A percentile compares a stretch with the other conserved stretches of the same genome.
These are phyloP conservation scores for Erethizon dorsatum DNA, from an alignment of 2,797 vertebrate genomes.

Conservation along the genomic window DNA sequence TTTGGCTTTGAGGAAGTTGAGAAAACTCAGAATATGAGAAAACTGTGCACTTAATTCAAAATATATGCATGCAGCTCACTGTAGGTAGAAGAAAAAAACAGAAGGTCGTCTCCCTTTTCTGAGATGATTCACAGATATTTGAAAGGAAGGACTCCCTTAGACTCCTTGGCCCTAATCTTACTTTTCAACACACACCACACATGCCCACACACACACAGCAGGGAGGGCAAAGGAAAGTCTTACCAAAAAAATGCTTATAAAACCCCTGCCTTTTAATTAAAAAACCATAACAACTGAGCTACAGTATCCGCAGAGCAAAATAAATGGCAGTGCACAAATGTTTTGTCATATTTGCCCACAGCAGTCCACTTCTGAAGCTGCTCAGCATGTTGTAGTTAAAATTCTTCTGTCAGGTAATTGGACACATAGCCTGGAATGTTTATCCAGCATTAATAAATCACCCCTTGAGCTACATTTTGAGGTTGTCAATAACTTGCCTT, in stretches of 20 bases:
- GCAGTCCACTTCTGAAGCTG: constrained; percentile 70
- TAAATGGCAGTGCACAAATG: constrained; percentile 29
- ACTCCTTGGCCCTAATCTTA: background rate
- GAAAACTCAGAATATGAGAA: constrained; percentile 32
- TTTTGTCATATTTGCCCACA: constrained; percentile 75
- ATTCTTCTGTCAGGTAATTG: constrained; percentile 84
- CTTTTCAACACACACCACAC: constrained; percentile 18
- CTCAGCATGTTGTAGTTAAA: constrained; percentile 81
- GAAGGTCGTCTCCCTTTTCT: background rate
- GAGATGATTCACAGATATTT: background rate
- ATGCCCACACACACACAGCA: background rate
- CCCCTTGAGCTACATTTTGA: constrained; percentile 82
- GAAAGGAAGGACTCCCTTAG: constrained; percentile 30
- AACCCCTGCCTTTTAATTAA: constrained; percentile 72
- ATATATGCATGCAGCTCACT: background rate
- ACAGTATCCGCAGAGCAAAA: constrained; percentile 73
- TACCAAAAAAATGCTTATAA: constrained; percentile 68
- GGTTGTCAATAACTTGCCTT: constrained; percentile 63
- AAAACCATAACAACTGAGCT: constrained; percentile 68
- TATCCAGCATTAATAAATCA: constrained; percentile 76
- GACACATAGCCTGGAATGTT: background rate
- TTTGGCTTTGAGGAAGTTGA: background rate
- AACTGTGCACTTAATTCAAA: background rate
- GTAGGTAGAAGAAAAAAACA: background rate
- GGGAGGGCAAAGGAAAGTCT: constrained; percentile 36